Evolutionary conservation across 2,888 invertebrate species (phyloP).

Genomic region (Ectropis crepuscularia): DNA sequence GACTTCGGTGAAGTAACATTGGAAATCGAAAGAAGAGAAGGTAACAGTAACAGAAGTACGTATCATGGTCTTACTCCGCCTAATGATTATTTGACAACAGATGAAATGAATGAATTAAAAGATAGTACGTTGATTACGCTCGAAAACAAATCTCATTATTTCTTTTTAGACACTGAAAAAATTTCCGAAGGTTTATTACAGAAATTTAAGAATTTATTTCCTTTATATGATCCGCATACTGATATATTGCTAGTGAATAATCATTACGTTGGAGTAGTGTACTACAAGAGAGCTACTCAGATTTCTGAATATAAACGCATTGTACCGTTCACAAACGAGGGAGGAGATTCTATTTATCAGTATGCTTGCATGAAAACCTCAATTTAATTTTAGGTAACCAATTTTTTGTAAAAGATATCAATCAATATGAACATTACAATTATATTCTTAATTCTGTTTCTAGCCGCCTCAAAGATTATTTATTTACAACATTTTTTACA

Average conservation of each 20-base stretch:
- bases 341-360: slow-evolving; percentile 1
- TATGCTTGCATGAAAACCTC: background rate
- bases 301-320: background rate
- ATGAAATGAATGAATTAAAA: background rate
- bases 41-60: background rate
- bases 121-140: background rate
- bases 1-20: background rate
- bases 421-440: no score
- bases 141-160: background rate
- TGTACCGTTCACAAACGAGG: slow-evolving; percentile 3
- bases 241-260: background rate
- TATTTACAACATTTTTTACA: no score
- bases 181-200: background rate
- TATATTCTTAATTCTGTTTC: no score
- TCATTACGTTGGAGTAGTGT: background rate
- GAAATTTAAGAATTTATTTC: background rate
- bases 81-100: background rate
- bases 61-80: background rate
- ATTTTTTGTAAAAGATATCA: no score
- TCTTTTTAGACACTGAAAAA: background rate
- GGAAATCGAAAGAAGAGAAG: background rate
- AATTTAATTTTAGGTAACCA: background rate
- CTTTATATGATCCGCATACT: background rate
- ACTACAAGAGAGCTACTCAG: background rate
- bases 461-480: no score